phyloP scores from a whole-genome alignment of 2,113 vertebrate species.

The Pomatorhinus ruficollis region DNA sequence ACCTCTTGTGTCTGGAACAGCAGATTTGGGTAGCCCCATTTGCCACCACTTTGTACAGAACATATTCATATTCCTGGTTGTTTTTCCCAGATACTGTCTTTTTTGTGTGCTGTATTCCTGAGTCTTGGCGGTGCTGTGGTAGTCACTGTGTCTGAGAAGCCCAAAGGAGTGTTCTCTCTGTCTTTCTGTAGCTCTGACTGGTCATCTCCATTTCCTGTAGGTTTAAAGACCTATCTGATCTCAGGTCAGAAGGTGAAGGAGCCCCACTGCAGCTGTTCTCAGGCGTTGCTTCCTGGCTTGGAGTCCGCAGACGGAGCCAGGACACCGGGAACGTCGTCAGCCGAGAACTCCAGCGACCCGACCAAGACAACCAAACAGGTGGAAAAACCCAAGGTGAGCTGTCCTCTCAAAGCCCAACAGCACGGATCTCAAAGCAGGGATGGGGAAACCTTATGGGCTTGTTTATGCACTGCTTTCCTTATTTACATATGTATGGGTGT shows the following conservation, averaged over 20 bases:
- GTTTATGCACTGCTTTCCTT: background rate
- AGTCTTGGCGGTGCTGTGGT: background rate
- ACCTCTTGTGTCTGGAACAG: background rate
- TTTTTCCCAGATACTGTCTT: background rate
- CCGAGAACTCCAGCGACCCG: conserved; percentile 67
- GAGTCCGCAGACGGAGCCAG: conserved; percentile 74
- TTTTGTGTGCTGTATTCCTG: background rate
- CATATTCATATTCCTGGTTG: background rate
- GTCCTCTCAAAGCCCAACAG: background rate
- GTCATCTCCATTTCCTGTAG: conserved; percentile 67
- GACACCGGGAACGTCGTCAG: conserved; percentile 45
- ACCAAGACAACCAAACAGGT: conserved; percentile 63
- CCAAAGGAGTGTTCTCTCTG: background rate
- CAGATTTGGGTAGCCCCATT: background rate
- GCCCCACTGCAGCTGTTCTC: conserved; percentile 84
- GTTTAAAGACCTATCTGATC: conserved; percentile 94
- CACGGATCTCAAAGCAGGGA: background rate
- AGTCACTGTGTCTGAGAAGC: background rate
- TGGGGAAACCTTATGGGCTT: background rate
- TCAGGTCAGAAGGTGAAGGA: conserved; percentile 86
- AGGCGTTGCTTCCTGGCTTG: conserved; percentile 69
- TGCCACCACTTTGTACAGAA: background rate
- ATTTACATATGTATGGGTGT: background rate
- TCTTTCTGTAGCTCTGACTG: conserved; percentile 40
- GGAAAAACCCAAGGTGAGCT: conserved; percentile 78